Conservation (phyloP, 2,888 invertebrate genomes). For the Andrena hattorfiana region DNA sequence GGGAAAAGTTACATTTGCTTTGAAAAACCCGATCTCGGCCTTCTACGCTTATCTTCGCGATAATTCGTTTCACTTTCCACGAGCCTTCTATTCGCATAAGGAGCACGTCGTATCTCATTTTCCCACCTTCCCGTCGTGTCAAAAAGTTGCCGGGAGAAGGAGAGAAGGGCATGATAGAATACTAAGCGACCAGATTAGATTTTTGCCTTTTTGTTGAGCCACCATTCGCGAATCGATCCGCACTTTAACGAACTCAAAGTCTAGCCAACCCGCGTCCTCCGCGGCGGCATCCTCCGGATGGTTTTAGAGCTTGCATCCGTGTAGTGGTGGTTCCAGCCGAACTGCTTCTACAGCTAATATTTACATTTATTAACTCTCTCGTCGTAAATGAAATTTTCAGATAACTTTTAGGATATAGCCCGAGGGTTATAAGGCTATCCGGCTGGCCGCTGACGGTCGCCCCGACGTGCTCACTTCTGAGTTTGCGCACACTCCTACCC, state of each 20-base stretch:
- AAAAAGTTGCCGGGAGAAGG: constrained; percentile 41
- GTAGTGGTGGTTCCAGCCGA: constrained; percentile 80
- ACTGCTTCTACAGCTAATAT: constrained; percentile 84
- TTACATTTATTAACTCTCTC: constrained; percentile 85
- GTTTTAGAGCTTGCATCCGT: constrained; percentile 72
- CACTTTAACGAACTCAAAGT: constrained; percentile 82
- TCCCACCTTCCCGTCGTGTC: constrained; percentile 39
- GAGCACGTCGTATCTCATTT: constrained; percentile 44
- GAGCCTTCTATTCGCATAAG: constrained; percentile 35
- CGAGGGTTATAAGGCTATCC: constrained; percentile 81
- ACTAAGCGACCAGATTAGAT: constrained; percentile 69
- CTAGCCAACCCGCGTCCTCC: constrained; percentile 65
- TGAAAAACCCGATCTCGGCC: not conserved
- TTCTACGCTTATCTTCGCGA: constrained; percentile 10
- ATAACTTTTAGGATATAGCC: constrained; percentile 84
- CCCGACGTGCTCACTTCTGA: constrained; percentile 60
- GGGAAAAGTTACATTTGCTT: constrained; percentile 7
- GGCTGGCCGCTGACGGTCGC: constrained; percentile 63
- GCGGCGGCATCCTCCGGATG: constrained; percentile 65
- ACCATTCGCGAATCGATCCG: constrained; percentile 76
- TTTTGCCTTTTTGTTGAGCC: constrained; percentile 75
- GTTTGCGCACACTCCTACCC: constrained; percentile 58
- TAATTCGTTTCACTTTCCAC: constrained; percentile 51
- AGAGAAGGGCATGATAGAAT: constrained; percentile 58
- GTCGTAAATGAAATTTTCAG: constrained; percentile 85